Evolutionary conservation across 2,113 vertebrate genomes (phyloP).

Genomic region (Nipponia nippon): DNA sequence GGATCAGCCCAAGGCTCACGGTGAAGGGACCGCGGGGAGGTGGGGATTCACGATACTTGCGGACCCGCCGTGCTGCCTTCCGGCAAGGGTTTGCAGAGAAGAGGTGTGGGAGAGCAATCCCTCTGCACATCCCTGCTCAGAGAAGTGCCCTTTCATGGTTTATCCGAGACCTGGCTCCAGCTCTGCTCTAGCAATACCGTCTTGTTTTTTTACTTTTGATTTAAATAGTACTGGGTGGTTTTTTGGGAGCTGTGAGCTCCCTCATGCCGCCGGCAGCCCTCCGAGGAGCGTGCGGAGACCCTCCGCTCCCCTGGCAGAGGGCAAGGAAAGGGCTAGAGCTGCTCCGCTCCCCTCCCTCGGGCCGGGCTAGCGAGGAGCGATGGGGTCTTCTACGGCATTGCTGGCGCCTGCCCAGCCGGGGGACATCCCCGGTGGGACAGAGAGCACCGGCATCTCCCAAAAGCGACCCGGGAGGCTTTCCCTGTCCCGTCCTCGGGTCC

Average conservation of each 20-base stretch:
- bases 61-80: rapidly evolving
- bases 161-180: neutral
- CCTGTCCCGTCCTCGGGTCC: neutral
- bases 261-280: neutral
- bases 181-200: conserved; percentile 4
- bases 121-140: rapidly evolving
- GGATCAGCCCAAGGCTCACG: rapidly evolving
- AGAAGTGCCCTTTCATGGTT: neutral
- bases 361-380: rapidly evolving
- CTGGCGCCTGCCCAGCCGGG: neutral
- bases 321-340: neutral
- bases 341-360: neutral
- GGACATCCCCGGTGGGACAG: neutral
- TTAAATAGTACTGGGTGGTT: neutral
- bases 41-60: rapidly evolving
- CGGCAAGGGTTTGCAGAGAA: neutral
- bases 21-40: neutral
- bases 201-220: neutral
- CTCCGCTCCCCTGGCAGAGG: neutral
- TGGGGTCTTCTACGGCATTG: rapidly evolving
- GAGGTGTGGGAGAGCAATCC: neutral
- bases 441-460: neutral
- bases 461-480: neutral
- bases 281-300: rapidly evolving
- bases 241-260: neutral